Evolutionary conservation across 2,797 vertebrate species (phyloP).

Genomic region (Numenius phaeopus): DNA sequence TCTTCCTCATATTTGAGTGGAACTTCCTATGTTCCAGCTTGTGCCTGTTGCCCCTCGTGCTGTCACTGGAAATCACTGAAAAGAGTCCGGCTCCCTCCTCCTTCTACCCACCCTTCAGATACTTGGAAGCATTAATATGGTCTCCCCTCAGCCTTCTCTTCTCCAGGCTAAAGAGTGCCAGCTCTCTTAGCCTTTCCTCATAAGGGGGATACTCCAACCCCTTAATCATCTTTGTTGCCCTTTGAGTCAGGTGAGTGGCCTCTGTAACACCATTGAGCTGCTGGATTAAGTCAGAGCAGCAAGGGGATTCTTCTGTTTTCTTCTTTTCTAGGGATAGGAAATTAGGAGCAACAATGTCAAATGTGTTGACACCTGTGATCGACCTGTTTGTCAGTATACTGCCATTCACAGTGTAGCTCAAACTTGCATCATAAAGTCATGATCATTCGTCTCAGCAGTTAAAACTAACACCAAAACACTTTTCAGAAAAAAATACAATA

Average conservation of each 20-base stretch:
- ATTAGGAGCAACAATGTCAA: background rate
- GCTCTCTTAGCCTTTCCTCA: too few relatives aligned
- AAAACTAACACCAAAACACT: background rate
- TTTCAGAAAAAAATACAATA: background rate
- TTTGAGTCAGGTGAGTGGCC: background rate
- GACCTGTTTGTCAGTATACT: background rate
- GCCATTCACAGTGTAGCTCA: background rate
- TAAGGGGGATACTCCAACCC: too few relatives aligned
- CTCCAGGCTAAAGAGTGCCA: too few relatives aligned
- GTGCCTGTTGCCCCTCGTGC: too few relatives aligned
- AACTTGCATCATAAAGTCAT: background rate
- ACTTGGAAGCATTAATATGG: too few relatives aligned
- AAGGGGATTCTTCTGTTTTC: background rate
- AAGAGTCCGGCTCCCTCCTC: too few relatives aligned
- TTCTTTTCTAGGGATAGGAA: background rate
- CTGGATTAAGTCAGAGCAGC: background rate
- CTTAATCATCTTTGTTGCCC: too few relatives aligned
- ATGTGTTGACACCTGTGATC: background rate
- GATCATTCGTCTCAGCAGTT: background rate
- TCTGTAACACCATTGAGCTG: background rate
- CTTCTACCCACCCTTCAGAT: too few relatives aligned
- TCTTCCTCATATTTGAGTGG: too few relatives aligned
- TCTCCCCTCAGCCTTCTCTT: too few relatives aligned
- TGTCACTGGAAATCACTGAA: too few relatives aligned
- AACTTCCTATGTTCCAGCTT: too few relatives aligned